Percentiles rank a stretch among this genome's conserved stretches.
Evolutionary conservation across 1,140 invertebrate genomes (phyloP).

Genomic region (Saxidomus purpurata): DNA sequence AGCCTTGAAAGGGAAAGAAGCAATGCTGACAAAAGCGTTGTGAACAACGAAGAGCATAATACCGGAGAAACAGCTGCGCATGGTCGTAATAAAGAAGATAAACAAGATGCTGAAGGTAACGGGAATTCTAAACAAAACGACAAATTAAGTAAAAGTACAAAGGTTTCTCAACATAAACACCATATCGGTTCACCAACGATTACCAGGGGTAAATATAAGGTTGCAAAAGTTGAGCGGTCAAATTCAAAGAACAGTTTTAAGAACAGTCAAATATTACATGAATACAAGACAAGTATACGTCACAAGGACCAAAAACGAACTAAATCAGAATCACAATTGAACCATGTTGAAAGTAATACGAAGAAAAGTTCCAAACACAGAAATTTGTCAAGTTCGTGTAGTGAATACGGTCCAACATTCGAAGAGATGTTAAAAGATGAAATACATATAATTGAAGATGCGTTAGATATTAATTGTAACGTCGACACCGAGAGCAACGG

Average conservation of each 20-base stretch:
- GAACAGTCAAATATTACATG: neutral
- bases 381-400: constrained; percentile 20
- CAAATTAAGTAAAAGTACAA: neutral
- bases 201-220: neutral
- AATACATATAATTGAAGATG: constrained; percentile 31
- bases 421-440: constrained; percentile 30
- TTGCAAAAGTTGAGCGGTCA: constrained; percentile 8
- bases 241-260: constrained; percentile 18
- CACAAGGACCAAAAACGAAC: neutral
- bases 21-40: neutral
- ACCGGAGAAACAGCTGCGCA: neutral
- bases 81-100: neutral
- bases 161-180: neutral
- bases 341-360: neutral
- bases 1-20: constrained; percentile 1
- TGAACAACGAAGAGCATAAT: neutral
- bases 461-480: neutral
- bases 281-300: neutral
- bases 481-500: neutral
- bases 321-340: neutral
- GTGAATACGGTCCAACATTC: neutral
- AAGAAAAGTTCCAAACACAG: neutral
- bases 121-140: neutral
- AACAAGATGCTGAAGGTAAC: neutral
- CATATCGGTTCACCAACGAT: neutral